Evolutionary conservation across 2,888 invertebrate species (phyloP), one percentile per base, ranked within the genome.

Genomic region (Cynaeus angustus): DNA sequence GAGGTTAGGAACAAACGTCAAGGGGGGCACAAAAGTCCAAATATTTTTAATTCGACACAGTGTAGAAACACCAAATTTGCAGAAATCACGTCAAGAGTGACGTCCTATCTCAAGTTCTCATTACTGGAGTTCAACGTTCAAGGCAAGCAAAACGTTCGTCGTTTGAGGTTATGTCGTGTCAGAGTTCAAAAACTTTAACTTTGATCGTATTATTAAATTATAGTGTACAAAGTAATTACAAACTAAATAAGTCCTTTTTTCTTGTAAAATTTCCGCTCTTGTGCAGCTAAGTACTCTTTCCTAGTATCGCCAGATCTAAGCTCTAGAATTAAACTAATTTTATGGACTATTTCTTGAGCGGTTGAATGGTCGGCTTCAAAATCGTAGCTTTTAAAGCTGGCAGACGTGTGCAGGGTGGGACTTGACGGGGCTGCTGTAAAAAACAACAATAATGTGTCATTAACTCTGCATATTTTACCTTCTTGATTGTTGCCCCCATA

Each of bases 241-340:
- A 41, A 59, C 45, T 33, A 61, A 61, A 46, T 30, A 13, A 61
- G 43, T 2, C 21, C 55, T 79, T 89, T 86, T 82, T 90, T 86
- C 12, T 88, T 87, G 59, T 89, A 88, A 16, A 88, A 84, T 85
- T 92, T 94, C 74, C 89, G 89, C 79, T 94, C 94, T 81, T 91
- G 90, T 55, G 91, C 88, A 46, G 91, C 90, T 75, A 95, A 87
- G 85, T 95, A 97, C 81, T 96, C 95, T 75, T 94, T 91, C 50
- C 95, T 87, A 71, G 92, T 92, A 3, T 90, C 89, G 82, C 94
- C 95, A 58, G 93, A 92, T 73, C 93, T 88, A 77, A 96, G 87
- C 80, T 96, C 94, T 70, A 97, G 85, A 72, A 97, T 96, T 69
- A 94, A 91, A 84, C 94, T 94, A 8, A 97, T 89, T 86, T 97